phyloP scores from a whole-genome alignment of 2,113 vertebrate genomes.

The Cryptomyrus ogoouensis region DNA sequence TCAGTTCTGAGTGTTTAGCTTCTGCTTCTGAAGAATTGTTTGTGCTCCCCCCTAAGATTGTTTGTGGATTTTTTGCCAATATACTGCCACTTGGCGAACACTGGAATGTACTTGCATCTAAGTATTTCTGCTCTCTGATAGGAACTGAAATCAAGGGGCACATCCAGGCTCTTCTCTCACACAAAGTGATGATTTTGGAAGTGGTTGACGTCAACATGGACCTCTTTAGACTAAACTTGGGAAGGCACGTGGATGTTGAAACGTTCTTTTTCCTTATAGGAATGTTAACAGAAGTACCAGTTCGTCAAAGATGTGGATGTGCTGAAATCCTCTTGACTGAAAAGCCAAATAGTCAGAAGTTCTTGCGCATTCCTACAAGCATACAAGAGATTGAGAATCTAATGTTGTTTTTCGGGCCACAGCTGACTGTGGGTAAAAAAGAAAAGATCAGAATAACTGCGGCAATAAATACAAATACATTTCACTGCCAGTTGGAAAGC shows the following conservation, averaged over 20 bases:
- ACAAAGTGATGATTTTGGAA: slow-evolving; percentile 73
- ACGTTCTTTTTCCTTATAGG: slow-evolving; percentile 78
- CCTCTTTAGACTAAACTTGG: slow-evolving; percentile 65
- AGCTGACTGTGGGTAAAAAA: slow-evolving; percentile 57
- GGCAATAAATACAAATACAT: slow-evolving; percentile 63
- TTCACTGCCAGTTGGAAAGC: slow-evolving; percentile 75
- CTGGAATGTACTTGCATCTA: slow-evolving; percentile 59
- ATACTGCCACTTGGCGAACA: slow-evolving; percentile 66
- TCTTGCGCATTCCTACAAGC: slow-evolving; percentile 34
- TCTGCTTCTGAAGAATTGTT: slow-evolving; percentile 68
- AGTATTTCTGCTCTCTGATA: slow-evolving; percentile 72
- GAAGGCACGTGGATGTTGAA: slow-evolving; percentile 69
- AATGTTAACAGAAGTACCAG: slow-evolving; percentile 59
- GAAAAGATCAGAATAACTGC: slow-evolving; percentile 68
- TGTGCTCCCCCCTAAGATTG: slow-evolving; percentile 72
- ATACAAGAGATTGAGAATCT: slow-evolving; percentile 53
- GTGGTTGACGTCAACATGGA: slow-evolving; percentile 67
- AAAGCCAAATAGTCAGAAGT: slow-evolving; percentile 41
- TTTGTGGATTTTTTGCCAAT: slow-evolving; percentile 78
- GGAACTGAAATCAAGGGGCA: slow-evolving; percentile 67
- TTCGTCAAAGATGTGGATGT: slow-evolving; percentile 44
- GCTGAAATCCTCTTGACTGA: slow-evolving; percentile 50
- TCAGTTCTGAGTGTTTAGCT: slow-evolving; percentile 55
- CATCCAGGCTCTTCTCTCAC: slow-evolving; percentile 64
- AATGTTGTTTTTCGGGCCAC: slow-evolving; percentile 56